Evolutionary conservation across 2,113 vertebrate genomes (phyloP).

Genomic region (Accipiter cooperii): DNA sequence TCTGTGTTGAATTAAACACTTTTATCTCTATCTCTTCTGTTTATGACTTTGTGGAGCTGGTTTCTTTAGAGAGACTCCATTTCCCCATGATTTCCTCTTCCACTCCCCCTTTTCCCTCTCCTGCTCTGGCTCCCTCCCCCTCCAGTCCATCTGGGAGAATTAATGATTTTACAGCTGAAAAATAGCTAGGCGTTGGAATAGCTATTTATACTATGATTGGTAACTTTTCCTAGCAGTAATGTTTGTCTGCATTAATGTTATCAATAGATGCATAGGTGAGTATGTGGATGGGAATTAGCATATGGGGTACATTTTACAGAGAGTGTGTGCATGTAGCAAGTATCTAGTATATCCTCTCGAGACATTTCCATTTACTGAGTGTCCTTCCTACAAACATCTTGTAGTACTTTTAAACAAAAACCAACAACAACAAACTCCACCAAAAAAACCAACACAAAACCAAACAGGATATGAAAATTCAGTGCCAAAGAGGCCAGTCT

Average conservation of each 20-base stretch:
- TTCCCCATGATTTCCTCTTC: conserved; percentile 23
- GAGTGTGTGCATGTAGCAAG: neutral
- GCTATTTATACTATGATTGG: neutral
- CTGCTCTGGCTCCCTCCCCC: neutral
- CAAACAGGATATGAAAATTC: conserved; percentile 73
- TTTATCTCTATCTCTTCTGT: conserved; percentile 52
- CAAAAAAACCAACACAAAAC: conserved; percentile 3
- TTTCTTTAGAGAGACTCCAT: conserved; percentile 22
- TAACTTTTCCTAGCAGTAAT: conserved; percentile 13
- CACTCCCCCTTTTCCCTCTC: neutral
- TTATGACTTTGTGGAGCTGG: conserved; percentile 1
- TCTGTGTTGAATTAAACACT: conserved; percentile 53
- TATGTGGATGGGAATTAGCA: neutral
- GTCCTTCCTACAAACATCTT: conserved; percentile 65
- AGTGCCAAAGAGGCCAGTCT: conserved; percentile 64
- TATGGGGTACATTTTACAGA: neutral
- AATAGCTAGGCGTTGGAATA: neutral
- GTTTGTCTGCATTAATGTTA: conserved; percentile 33
- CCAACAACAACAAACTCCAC: neutral
- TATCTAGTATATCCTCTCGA: neutral
- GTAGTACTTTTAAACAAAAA: conserved; percentile 62
- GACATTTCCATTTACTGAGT: conserved; percentile 47
- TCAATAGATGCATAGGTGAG: neutral
- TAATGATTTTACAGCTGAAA: conserved; percentile 21
- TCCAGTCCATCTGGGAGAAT: neutral